phyloP scores from a whole-genome alignment of 2,113 vertebrate genomes.

The Pipra filicauda region DNA sequence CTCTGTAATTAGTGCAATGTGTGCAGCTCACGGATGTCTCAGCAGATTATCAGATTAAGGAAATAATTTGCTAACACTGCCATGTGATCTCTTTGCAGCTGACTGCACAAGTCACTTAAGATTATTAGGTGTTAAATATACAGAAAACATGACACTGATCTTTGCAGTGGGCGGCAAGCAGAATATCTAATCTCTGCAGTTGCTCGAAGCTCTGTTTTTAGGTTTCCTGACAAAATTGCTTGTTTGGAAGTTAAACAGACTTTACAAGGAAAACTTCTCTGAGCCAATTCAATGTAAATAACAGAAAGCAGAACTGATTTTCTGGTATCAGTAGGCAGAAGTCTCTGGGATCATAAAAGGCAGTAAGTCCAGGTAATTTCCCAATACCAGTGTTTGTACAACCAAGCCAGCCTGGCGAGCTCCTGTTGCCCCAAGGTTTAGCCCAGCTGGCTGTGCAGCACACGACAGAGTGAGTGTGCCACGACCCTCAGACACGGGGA shows the following conservation, averaged over 20 bases:
- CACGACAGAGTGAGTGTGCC: neutral
- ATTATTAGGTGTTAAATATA: slow-evolving; percentile 59
- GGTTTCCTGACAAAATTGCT: slow-evolving; percentile 3
- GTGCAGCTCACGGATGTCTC: slow-evolving; percentile 4
- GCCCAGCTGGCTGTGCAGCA: neutral
- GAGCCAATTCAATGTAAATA: neutral
- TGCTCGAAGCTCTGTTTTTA: slow-evolving; percentile 25
- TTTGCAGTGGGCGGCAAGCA: slow-evolving; percentile 34
- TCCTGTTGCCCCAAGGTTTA: neutral
- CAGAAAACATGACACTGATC: slow-evolving; percentile 35
- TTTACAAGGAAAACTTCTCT: slow-evolving; percentile 1
- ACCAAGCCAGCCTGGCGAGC: neutral
- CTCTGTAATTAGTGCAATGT: slow-evolving; percentile 6
- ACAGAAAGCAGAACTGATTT: neutral
- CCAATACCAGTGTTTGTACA: neutral
- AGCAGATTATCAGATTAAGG: slow-evolving; percentile 61
- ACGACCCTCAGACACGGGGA: neutral
- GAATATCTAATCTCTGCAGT: slow-evolving; percentile 32
- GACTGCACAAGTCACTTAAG: slow-evolving; percentile 56
- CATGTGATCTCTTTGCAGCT: slow-evolving; percentile 60
- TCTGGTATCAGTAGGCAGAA: neutral
- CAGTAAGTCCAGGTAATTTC: neutral
- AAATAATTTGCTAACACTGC: slow-evolving; percentile 47
- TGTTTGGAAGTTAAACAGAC: slow-evolving; percentile 28
- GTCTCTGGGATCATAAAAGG: neutral